Base-by-base conservation (phyloP, 2,888 invertebrate genomes). In the Drosophila mulleri region DNA sequence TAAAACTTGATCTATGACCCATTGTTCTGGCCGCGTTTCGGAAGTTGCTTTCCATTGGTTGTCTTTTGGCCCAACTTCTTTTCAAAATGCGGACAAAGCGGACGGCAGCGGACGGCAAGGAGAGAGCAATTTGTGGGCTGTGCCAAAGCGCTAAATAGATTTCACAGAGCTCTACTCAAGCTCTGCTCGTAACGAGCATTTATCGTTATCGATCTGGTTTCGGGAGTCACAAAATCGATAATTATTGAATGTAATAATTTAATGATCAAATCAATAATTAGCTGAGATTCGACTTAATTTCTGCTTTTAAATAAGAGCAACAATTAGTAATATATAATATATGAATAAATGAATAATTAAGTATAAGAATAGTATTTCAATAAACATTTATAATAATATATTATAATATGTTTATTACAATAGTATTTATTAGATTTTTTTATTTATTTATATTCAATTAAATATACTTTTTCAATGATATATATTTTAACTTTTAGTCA, bases 1-100 rank as follows among this genome's bases (percentile, higher is more conserved):
- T 84, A 84, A 84, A 84, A 84, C 82, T 84, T 84, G 84, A 84
- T 84, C 87, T 84, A 84, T 84, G 82, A 87, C 80, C 84, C 87
- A 84, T 84, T 84, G 84, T 84, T 87, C 86, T 80, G 81, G 77
- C 79, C 71, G 67, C 56, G 70, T 68, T 79, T 80, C 75, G 82
- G 70, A 84, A 84, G 80, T 80, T 59, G 66, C 67, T 67, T 78
- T 71, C 69, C 78, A 78, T 78, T 78, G 78, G 78, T 37, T 78
- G 78, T 77, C 67, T 62, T 56, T 69, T 69, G 48, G 50, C 57
- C 59, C 64, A 54, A 76, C 81, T 81, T 81, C 65, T 71, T 69
- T 63, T 56, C 6, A 18, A 18, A 52, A 44, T 41, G 32, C 48
- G 47, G 26, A 32, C 58, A 41, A 29, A 45, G 50, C 20, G n/a